Evolutionary conservation across 2,888 invertebrate species (phyloP).

Genomic region (Caenorhabditis wallacei): DNA sequence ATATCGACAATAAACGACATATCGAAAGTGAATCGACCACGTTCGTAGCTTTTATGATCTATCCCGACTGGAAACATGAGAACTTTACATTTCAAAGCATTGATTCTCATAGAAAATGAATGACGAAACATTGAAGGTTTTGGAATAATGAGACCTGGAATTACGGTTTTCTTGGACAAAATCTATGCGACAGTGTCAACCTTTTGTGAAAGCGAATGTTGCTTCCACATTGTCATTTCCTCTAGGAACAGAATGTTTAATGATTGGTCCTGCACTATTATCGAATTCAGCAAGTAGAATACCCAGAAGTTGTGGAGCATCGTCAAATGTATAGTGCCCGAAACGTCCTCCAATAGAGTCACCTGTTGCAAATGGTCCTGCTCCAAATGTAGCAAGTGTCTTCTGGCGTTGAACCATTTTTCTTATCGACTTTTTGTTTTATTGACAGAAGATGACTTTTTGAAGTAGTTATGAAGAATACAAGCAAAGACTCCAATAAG

Average conservation of each 20-base stretch:
- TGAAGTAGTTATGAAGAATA: background rate
- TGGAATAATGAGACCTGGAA: conserved; percentile 68
- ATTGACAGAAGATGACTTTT: background rate
- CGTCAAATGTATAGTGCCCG: conserved; percentile 66
- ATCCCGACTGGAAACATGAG: conserved; percentile 82
- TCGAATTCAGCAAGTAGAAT: conserved; percentile 82
- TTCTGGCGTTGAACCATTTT: conserved; percentile 65
- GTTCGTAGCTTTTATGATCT: conserved; percentile 67
- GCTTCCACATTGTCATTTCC: conserved; percentile 34
- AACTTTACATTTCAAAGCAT: conserved; percentile 76
- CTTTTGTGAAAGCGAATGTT: conserved; percentile 32
- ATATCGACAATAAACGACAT: conserved; percentile 81
- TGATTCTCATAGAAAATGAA: conserved; percentile 76
- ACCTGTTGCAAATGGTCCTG: conserved; percentile 65
- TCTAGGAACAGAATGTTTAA: conserved; percentile 75
- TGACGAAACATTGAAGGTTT: conserved; percentile 71
- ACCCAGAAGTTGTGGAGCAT: conserved; percentile 75
- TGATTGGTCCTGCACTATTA: conserved; percentile 74
- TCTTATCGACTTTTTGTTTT: conserved; percentile 37
- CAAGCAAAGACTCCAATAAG: conserved; percentile 57
- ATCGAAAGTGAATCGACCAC: conserved; percentile 78
- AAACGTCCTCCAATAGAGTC: conserved; percentile 64
- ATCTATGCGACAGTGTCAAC: background rate
- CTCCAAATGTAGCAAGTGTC: conserved; percentile 65
- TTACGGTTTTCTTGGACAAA: background rate